Evolutionary conservation across 35 echinoderm and acorn worm genomes (phyloP).

Genomic region (Hemicentrotus pulcherrimus): DNA sequence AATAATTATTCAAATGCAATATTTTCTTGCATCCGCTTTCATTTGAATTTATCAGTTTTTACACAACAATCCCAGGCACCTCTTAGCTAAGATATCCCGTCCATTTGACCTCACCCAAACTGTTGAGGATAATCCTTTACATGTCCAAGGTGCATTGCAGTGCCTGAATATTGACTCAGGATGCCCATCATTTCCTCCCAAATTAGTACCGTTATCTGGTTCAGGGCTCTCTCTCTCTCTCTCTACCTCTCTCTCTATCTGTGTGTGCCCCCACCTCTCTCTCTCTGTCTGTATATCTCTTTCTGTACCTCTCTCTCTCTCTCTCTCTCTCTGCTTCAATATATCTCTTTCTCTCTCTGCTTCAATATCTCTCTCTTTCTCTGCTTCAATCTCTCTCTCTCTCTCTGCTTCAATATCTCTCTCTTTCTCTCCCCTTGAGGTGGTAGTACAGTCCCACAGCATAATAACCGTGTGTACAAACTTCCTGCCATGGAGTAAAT

Average conservation of each 20-base stretch:
- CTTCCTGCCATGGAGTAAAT: background rate
- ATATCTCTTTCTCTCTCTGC: no score
- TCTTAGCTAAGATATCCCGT: no score
- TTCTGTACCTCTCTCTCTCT: no score
- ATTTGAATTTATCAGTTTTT: background rate
- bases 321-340: no score
- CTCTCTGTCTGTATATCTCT: no score
- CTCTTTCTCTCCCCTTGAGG: no score
- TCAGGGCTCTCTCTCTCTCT: background rate
- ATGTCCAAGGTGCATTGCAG: background rate
- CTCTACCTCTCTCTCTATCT: no score
- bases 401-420: no score
- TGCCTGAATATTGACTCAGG: background rate
- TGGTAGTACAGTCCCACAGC: background rate
- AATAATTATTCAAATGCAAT: background rate
- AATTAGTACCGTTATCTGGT: background rate
- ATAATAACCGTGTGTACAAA: background rate
- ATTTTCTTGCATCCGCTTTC: background rate
- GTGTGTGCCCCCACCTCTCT: no score
- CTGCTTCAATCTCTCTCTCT: no score
- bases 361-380: no score
- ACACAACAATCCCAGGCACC: no score
- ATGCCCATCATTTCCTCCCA: background rate
- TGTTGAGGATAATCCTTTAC: background rate
- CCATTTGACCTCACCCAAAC: background rate